Conservation (phyloP, 1,140 invertebrate species). For the Drosophila pseudoananassae region DNA sequence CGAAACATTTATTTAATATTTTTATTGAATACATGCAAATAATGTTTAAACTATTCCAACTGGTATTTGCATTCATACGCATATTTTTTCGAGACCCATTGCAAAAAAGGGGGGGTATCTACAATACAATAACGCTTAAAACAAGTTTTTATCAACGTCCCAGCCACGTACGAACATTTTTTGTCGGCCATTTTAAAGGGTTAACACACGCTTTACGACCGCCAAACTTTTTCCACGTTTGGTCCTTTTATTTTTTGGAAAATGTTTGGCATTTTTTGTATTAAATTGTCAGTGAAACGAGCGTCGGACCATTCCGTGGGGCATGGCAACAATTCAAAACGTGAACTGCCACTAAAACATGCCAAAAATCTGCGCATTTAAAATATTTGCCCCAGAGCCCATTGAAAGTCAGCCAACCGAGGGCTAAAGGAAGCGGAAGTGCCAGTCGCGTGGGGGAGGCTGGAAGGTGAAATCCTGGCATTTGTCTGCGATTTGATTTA, state of each 20-base stretch:
- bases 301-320: conserved; percentile 37
- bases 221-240: conserved; percentile 55
- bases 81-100: conserved; percentile 20
- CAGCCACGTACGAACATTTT: conserved; percentile 20
- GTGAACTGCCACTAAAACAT: conserved; percentile 81
- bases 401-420: conserved; percentile 72
- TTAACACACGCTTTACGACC: conserved; percentile 58
- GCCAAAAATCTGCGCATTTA: conserved; percentile 81
- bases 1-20: neutral
- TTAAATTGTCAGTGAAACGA: conserved; percentile 81
- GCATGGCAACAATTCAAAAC: conserved; percentile 76
- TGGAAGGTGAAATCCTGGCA: conserved; percentile 34
- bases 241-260: conserved; percentile 49
- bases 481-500: conserved; percentile 81
- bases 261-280: conserved; percentile 79
- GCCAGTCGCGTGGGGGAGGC: neutral
- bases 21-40: conserved; percentile 25
- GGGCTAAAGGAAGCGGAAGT: conserved; percentile 5
- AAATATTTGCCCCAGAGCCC: conserved; percentile 81
- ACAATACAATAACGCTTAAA: conserved; percentile 23
- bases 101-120: neutral
- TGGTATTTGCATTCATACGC: conserved; percentile 22
- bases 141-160: conserved; percentile 42
- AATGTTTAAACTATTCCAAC: conserved; percentile 24
- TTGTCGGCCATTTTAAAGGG: conserved; percentile 47